A percentile compares a stretch with the other conserved stretches of the same genome.
Conservation (phyloP, 2,113 vertebrate genomes). For the Poicephalus gulielmi region DNA sequence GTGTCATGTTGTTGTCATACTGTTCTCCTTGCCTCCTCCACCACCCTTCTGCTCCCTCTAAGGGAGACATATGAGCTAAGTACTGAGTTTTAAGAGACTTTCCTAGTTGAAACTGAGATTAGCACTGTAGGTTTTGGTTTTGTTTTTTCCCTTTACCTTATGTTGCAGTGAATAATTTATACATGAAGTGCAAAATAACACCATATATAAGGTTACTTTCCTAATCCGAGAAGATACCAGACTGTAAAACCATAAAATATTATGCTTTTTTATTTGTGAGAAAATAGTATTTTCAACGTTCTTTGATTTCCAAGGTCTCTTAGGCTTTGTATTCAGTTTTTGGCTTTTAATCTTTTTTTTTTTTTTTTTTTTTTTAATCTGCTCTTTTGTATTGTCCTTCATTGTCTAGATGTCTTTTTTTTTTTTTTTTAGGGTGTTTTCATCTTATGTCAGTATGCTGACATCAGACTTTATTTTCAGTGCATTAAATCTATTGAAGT, state of each 20-base stretch:
- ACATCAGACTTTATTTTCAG: background rate
- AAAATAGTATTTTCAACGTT: rapidly evolving
- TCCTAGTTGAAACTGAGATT: background rate
- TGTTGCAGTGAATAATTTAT: background rate
- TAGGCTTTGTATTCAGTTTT: background rate
- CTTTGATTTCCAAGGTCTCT: background rate
- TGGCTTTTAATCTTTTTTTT: background rate
- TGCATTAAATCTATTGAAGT: background rate
- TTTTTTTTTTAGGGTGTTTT: background rate
- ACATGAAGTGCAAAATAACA: background rate
- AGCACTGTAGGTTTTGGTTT: background rate
- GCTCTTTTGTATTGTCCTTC: rapidly evolving
- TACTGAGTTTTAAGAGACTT: background rate
- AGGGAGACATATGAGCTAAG: background rate
- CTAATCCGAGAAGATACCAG: background rate
- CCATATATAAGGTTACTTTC: background rate
- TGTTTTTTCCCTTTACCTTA: background rate
- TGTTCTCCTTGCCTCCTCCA: background rate
- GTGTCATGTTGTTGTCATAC: background rate
- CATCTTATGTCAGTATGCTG: background rate
- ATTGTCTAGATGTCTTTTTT: background rate
- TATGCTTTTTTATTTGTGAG: background rate
- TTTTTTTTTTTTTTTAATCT: background rate
- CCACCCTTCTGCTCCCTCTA: background rate
- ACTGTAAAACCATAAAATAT: background rate